phyloP scores from a whole-genome alignment of 2,797 vertebrate genomes.

The Aphelocoma californica region DNA sequence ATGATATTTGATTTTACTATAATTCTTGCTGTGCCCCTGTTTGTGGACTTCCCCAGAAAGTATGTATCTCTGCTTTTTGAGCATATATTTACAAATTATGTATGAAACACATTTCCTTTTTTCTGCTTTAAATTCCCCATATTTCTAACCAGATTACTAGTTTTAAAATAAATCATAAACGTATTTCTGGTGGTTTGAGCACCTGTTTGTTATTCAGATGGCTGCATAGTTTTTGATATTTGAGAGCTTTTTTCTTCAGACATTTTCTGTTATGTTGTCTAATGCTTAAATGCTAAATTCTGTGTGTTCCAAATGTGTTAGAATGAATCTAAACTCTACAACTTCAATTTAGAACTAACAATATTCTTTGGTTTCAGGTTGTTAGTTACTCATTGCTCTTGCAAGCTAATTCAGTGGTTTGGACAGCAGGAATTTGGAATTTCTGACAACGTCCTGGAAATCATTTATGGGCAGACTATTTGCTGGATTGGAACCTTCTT shows the following conservation, averaged over 20 bases:
- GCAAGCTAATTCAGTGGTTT: slow-evolving; percentile 79
- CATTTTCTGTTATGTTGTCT: not conserved
- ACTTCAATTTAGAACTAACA: not conserved
- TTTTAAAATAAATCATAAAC: not conserved
- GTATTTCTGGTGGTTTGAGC: not conserved
- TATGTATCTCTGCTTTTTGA: slow-evolving; percentile 70
- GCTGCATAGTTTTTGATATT: not conserved
- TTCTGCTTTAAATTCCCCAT: not conserved
- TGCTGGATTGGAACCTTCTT: slow-evolving; percentile 97
- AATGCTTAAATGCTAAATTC: not conserved
- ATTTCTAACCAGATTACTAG: not conserved
- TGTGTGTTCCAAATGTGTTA: not conserved
- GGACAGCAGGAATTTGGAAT: slow-evolving; percentile 90
- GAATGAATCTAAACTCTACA: not conserved
- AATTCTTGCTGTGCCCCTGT: slow-evolving; percentile 83
- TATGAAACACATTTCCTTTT: not conserved
- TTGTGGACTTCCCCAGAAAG: slow-evolving; percentile 93
- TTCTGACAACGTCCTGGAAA: slow-evolving; percentile 91
- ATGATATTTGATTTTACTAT: slow-evolving; percentile 95
- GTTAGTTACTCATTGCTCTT: slow-evolving; percentile 83
- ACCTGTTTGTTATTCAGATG: not conserved
- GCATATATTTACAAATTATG: not conserved
- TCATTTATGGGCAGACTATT: slow-evolving; percentile 95
- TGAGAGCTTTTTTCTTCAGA: not conserved
- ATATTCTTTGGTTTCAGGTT: slow-evolving; percentile 73